Evolutionary conservation across 2,113 vertebrate genomes (phyloP), one percentile per base, ranked within the genome.

Genomic region (Tachuris rubrigastra): DNA sequence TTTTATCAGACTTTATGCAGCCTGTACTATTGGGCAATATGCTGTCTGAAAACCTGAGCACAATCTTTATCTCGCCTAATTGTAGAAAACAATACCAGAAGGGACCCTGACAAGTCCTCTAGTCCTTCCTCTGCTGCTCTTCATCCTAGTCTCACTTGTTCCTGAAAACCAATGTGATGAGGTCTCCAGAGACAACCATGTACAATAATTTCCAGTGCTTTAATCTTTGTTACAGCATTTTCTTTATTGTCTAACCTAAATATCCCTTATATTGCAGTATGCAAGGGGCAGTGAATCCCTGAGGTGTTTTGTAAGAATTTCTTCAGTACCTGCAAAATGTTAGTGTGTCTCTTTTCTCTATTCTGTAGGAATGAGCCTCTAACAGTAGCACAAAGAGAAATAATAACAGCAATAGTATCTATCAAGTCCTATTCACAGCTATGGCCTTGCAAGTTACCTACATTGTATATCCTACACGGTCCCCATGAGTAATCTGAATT

Each of bases 381-480:
- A 71, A 44, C 12, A 50, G 58, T 12, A 60, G 28, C 37, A 50
- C 31, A 77, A 80, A 87, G 31, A 77, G 18, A 42, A 93, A 62
- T 42, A 59, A 77, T 59, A 65, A 30, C 6, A 65, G 42, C 6
- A 79, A 30, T 65, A 93, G 31, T 65, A 79, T n/a, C 44, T 10
- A 24, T 35, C 58, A 83, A 42, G 18, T 19, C 31, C 71, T 50
- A 27, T 76, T 91, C 76, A 41, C 60, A 3, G 52, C 3, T 9
- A 4, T 0, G 3, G 42, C 52, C 78, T 47, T 33, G 47, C 52
- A 13, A 22, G 35, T 35, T 33, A 44, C 0, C 19, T 12, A 2
- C 62, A 18, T 10, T 6, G 33, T 14, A 30, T 31, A 2, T n/a
- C 60, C 58, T 18, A 8, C 2, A 6, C 44, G 12, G 17, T 49